Percentiles rank a stretch among this genome's conserved stretches.
Conservation (phyloP, 2,113 vertebrate species). For the Dendrocopos noguchii region DNA sequence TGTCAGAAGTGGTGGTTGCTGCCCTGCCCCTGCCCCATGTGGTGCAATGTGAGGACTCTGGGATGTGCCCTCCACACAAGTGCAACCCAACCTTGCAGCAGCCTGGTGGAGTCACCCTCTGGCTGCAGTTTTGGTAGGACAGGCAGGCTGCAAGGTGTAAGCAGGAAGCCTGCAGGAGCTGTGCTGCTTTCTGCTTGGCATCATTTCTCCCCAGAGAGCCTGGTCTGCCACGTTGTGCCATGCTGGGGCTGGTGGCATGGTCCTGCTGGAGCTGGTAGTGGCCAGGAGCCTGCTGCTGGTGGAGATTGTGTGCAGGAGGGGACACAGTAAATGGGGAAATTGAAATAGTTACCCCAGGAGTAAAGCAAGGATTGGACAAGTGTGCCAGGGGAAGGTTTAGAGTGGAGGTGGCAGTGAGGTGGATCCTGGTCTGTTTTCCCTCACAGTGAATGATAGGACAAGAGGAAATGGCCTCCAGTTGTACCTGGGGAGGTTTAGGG, state of each 20-base stretch:
- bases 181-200: neutral
- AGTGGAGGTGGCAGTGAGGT: too few species aligned
- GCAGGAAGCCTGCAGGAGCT: neutral
- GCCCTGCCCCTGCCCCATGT: neutral
- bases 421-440: too few species aligned
- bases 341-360: accelerated
- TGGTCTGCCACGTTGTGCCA: neutral
- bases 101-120: neutral
- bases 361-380: too few species aligned
- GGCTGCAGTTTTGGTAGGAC: neutral
- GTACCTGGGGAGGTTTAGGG: too few species aligned
- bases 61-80: neutral
- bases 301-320: neutral
- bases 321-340: too few species aligned
- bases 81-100: accelerated
- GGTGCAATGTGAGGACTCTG: too few species aligned
- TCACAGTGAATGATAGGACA: too few species aligned
- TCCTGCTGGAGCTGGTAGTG: neutral
- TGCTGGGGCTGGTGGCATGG: neutral
- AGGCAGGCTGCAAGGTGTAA: neutral
- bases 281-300: neutral
- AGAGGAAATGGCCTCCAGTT: too few species aligned
- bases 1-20: neutral
- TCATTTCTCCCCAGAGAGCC: neutral
- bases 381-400: too few species aligned